These are phyloP conservation scores for Gadopsis bispinosus DNA, from an alignment of 2,797 vertebrate genomes.

Conservation along the genomic window DNA sequence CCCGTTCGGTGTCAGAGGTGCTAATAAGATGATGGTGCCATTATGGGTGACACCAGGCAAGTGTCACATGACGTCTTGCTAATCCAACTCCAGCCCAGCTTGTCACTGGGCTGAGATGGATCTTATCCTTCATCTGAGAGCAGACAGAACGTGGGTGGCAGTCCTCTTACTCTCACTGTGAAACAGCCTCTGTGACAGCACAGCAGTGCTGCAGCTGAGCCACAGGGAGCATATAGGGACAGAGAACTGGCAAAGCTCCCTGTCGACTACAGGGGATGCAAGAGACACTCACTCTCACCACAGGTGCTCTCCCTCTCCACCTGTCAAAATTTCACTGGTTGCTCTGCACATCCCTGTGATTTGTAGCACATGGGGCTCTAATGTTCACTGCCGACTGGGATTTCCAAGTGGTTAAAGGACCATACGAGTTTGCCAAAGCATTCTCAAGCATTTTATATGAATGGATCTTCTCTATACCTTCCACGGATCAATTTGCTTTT, in stretches of 20 bases:
- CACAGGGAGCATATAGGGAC: conserved; percentile 62
- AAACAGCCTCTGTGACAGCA: conserved; percentile 65
- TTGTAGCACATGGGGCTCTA: conserved; percentile 34
- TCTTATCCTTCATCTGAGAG: conserved; percentile 63
- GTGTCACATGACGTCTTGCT: conserved; percentile 66
- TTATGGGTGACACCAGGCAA: conserved; percentile 70
- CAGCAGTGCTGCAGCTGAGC: conserved; percentile 75
- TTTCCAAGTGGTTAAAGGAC: conserved; percentile 17
- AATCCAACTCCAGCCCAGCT: conserved; percentile 47
- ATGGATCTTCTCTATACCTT: background rate
- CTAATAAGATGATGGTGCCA: conserved; percentile 68
- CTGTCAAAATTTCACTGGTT: conserved; percentile 56
- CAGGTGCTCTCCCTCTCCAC: conserved; percentile 64
- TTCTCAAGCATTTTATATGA: background rate
- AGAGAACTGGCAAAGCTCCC: conserved; percentile 52
- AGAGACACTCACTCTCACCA: conserved; percentile 56
- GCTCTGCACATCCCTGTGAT: conserved; percentile 45
- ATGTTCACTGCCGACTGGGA: conserved; percentile 16
- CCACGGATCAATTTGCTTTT: conserved; percentile 1
- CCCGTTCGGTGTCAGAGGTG: conserved; percentile 57
- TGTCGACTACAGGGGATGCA: conserved; percentile 58
- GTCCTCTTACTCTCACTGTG: conserved; percentile 58
- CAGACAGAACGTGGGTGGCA: conserved; percentile 73
- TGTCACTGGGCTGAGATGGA: conserved; percentile 62
- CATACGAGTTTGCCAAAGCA: background rate